Base-by-base conservation (phyloP, 2,888 invertebrate genomes). In the Branchipolynoe longqiensis region DNA sequence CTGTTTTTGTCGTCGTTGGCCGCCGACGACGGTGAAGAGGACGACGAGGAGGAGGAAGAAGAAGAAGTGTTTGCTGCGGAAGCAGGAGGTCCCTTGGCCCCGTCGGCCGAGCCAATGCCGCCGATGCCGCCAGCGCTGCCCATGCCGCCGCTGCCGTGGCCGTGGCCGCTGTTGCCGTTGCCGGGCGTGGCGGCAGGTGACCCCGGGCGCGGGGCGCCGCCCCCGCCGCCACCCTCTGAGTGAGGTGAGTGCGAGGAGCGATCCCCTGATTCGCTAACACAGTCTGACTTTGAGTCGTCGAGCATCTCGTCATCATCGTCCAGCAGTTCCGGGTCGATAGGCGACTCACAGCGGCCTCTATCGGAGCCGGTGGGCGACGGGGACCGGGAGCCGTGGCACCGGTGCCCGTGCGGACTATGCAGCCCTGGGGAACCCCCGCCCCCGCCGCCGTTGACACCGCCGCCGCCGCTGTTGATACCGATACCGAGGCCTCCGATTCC, bases 1-100 rank as follows among this genome's bases (percentile, higher is more conserved):
- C 86, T 40, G 83, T 88, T 89, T 56, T 83, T 82, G 58, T 83
- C 85, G 83, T 87, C 87, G 82, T 64, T 62, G 33, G 56, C 78
- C 58, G 58, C 58, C 0, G 58, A 40, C 38, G 58, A 40, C 82
- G 85, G 64, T 1, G 62, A 62, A 18, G 64, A 64, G 31, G 54
- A 38, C 69, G 82, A 28, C 33, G 56, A 58, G 33, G 58, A 62
- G 31, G 81, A 69, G 31, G 81, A 69, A 54, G 56, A 58, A 58
- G 58, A 62, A 48, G 81, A 69, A 38, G 59, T 82, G 82, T 59
- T 58, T 40, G 82, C 58, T 40, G 82, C 56, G 33, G 82, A 82
- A 58, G 82, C 56, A 58, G 58, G 82, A 31, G n/a, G 41, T 31
- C 82, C 85, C 36, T 78, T 78, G 78, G 78, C 56, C 62, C 25